Percentiles rank a stretch among this genome's conserved stretches.
Conservation (phyloP, 30 jellyfish, hydroid and myxozoan species). For the Chrysaora quinquecirrha region DNA sequence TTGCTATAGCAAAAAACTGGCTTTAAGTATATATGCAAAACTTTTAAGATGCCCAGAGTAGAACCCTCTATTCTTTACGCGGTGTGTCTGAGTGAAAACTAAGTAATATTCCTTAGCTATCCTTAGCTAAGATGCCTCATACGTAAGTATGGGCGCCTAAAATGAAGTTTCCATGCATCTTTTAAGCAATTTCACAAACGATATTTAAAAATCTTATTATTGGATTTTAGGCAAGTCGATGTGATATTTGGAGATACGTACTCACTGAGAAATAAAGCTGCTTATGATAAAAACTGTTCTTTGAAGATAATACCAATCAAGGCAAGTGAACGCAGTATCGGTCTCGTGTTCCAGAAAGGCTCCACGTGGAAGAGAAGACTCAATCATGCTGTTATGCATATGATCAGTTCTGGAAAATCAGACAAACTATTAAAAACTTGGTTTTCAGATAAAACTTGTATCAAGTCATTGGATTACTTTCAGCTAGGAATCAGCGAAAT, state of each 20-base stretch:
- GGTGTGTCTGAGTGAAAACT: too few species aligned
- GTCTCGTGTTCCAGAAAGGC: slow-evolving; percentile 27
- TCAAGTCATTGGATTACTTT: not conserved
- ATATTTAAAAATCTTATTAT: too few species aligned
- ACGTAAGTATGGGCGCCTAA: too few species aligned
- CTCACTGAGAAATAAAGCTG: slow-evolving; percentile 18
- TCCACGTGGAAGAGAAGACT: slow-evolving; percentile 51
- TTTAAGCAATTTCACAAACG: not conserved
- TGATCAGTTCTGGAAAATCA: slow-evolving; percentile 40
- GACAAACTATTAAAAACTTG: slow-evolving; percentile 25
- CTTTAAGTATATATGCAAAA: too few species aligned
- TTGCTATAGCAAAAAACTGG: too few species aligned
- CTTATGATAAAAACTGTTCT: slow-evolving; percentile 40
- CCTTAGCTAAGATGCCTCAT: not conserved
- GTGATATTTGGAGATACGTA: slow-evolving; percentile 7
- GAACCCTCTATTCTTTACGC: too few species aligned
- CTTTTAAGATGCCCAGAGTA: too few species aligned
- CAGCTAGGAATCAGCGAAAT: slow-evolving; percentile 30
- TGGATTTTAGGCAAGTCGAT: slow-evolving; percentile 37
- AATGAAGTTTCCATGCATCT: too few species aligned
- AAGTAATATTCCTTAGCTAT: too few species aligned
- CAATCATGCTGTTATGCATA: slow-evolving; percentile 19
- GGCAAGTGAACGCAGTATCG: slow-evolving; percentile 22
- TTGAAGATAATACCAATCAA: slow-evolving; percentile 10
- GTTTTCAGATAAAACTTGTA: slow-evolving; percentile 37